phyloP scores from a whole-genome alignment of 2,888 invertebrate species.

The Emesis russula region DNA sequence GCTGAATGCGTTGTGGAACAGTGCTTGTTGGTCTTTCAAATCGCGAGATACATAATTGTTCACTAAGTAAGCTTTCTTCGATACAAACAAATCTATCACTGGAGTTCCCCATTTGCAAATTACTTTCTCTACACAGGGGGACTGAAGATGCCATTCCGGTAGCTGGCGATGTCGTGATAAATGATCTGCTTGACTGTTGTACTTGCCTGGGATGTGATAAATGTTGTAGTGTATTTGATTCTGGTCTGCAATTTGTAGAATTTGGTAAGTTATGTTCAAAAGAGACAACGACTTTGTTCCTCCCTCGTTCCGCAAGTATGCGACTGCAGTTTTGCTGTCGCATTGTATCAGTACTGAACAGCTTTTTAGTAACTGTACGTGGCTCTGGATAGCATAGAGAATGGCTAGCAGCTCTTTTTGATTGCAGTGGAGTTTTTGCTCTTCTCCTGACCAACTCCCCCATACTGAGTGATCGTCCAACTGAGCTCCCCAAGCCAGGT shows the following conservation, averaged over 20 bases:
- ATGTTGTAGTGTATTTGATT: conserved; percentile 53
- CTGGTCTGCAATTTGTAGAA: conserved; percentile 12
- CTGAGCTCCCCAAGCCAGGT: conserved; percentile 83
- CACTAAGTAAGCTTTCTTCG: conserved; percentile 37
- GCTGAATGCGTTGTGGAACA: conserved; percentile 43
- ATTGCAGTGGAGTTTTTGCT: not conserved
- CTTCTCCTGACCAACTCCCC: conserved; percentile 39
- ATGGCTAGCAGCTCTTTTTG: conserved; percentile 46
- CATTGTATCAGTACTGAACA: conserved; percentile 75
- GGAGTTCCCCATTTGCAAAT: conserved; percentile 43
- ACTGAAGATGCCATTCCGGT: conserved; percentile 42
- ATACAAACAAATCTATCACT: conserved; percentile 73
- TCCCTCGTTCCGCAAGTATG: conserved; percentile 74
- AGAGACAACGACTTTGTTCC: conserved; percentile 82
- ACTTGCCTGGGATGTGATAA: conserved; percentile 80
- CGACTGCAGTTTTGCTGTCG: conserved; percentile 86
- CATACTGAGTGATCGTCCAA: conserved; percentile 67
- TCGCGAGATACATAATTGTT: conserved; percentile 46
- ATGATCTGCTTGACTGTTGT: conserved; percentile 82
- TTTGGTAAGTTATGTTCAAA: conserved; percentile 64
- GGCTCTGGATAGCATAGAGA: conserved; percentile 42
- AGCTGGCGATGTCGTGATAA: conserved; percentile 61
- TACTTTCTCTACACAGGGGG: conserved; percentile 38
- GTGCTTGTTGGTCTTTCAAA: conserved; percentile 36
- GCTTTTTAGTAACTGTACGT: conserved; percentile 35